Conservation (phyloP, 1,140 invertebrate species). For the Venustaconcha ellipsiformis region DNA sequence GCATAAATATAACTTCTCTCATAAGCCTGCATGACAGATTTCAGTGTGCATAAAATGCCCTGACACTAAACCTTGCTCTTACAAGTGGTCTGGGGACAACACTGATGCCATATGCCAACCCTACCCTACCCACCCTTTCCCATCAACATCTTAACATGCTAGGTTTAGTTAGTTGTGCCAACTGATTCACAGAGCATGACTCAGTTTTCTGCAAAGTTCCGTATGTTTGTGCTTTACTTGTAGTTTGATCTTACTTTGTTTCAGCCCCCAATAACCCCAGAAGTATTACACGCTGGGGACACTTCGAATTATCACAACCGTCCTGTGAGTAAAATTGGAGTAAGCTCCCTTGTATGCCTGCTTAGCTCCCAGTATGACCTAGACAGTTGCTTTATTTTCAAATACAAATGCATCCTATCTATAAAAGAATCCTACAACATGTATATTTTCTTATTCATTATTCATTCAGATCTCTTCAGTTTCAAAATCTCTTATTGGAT, state of each 20-base stretch:
- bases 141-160: neutral
- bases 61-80: neutral
- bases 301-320: constrained; percentile 97
- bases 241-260: constrained; percentile 31
- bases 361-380: no score
- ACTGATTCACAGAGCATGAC: neutral
- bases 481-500: no score
- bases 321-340: constrained; percentile 72
- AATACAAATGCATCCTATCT: no score
- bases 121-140: neutral
- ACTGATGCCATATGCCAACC: neutral
- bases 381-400: no score
- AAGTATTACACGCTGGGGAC: constrained; percentile 90
- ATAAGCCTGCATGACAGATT: no score
- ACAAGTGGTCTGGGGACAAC: neutral
- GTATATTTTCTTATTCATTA: no score
- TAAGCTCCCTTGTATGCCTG: constrained; percentile 12
- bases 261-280: constrained; percentile 91
- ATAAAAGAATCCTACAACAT: no score
- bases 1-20: no score
- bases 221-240: neutral
- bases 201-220: neutral
- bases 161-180: neutral
- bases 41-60: neutral
- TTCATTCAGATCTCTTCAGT: no score